phyloP scores from a whole-genome alignment of 2,888 invertebrate species.

The Ochropacha duplaris region DNA sequence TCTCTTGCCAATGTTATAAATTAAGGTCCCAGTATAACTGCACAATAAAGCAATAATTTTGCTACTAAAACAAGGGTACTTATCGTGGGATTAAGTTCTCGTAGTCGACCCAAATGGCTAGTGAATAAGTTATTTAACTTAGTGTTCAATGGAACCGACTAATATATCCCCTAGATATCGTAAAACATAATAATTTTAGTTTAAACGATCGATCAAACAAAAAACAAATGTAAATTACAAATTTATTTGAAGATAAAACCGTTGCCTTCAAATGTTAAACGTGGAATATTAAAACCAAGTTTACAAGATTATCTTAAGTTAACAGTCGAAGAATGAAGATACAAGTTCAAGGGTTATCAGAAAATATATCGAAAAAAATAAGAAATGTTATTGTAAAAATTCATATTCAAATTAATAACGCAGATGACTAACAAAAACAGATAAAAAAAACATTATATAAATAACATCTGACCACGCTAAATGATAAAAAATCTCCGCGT shows the following conservation, averaged over 20 bases:
- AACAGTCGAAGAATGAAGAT: no score
- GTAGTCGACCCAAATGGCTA: neutral
- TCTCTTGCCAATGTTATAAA: neutral
- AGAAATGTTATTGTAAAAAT: no score
- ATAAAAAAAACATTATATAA: no score
- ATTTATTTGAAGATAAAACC: slow-evolving; percentile 22
- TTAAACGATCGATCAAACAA: slow-evolving; percentile 24
- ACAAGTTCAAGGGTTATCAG: no score
- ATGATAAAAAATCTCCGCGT: no score
- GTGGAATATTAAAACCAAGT: neutral
- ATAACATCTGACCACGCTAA: no score
- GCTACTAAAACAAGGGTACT: neutral
- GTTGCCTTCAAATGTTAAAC: no score
- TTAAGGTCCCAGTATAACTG: no score
- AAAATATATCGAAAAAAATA: no score
- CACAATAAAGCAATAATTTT: neutral
- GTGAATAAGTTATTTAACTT: slow-evolving; percentile 9
- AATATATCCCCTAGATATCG: slow-evolving; percentile 21
- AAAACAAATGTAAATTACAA: slow-evolving; percentile 21
- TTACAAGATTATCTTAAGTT: neutral
- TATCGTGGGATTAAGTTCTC: no score
- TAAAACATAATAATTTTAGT: slow-evolving; percentile 33
- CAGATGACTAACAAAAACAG: no score
- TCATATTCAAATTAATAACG: no score
- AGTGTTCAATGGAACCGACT: neutral